These are phyloP conservation scores for Casuarius casuarius DNA, from an alignment of 2,113 vertebrate genomes.

Conservation along the genomic window DNA sequence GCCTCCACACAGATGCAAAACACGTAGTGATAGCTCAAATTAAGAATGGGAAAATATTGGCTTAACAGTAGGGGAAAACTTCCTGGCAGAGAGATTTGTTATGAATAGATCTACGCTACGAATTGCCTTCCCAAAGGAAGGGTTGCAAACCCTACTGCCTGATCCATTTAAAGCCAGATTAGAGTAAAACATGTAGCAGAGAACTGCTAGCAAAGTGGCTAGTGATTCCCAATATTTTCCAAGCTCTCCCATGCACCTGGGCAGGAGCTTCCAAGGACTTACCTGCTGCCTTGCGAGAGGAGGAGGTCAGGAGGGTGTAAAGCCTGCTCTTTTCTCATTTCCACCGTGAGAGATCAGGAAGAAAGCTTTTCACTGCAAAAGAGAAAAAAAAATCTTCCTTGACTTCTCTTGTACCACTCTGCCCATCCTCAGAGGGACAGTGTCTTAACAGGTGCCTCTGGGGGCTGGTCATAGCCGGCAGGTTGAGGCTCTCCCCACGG, in stretches of 20 bases:
- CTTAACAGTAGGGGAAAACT: neutral
- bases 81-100: neutral
- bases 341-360: too few relatives aligned
- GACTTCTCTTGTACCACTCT: neutral
- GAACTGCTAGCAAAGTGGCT: fast-evolving
- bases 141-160: neutral
- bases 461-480: neutral
- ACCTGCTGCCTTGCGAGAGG: neutral
- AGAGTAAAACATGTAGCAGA: fast-evolving
- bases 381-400: neutral
- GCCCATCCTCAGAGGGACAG: fast-evolving
- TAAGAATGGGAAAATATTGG: neutral
- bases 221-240: fast-evolving
- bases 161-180: fast-evolving
- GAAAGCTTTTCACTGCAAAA: neutral
- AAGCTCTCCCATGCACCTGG: neutral
- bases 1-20: neutral
- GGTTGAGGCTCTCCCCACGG: neutral
- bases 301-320: neutral
- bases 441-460: fast-evolving
- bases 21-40: neutral
- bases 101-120: neutral
- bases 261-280: neutral
- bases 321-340: neutral
- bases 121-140: neutral